These are phyloP conservation scores for Leptopilina myrica DNA, from an alignment of 2,888 invertebrate species.

Conservation along the genomic window DNA sequence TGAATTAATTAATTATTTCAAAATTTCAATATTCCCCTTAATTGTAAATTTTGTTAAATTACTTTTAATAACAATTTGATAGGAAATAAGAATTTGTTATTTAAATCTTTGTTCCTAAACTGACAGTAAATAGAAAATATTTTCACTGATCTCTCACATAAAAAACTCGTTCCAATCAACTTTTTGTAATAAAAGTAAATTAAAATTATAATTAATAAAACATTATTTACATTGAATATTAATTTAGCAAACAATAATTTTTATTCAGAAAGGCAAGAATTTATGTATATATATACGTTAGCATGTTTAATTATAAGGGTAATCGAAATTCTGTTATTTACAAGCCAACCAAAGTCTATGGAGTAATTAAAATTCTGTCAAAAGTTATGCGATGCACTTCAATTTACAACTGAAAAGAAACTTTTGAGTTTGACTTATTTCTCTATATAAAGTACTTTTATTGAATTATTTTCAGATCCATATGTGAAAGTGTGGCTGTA, in stretches of 20 bases:
- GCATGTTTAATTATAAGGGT: background rate
- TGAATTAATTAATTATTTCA: too few relatives aligned
- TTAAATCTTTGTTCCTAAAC: too few relatives aligned
- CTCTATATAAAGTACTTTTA: background rate
- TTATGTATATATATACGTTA: background rate
- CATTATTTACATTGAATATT: background rate
- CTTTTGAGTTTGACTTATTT: background rate
- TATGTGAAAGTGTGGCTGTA: conserved; percentile 99
- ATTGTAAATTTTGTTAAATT: too few relatives aligned
- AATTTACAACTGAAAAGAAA: background rate
- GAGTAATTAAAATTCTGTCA: conserved; percentile 10
- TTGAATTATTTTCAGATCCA: conserved; percentile 85
- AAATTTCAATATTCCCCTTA: too few relatives aligned
- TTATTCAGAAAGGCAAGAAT: background rate
- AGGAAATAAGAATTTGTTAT: too few relatives aligned
- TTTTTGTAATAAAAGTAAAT: too few relatives aligned
- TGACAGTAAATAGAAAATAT: too few relatives aligned
- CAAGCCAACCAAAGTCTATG: too few relatives aligned
- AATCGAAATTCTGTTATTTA: background rate
- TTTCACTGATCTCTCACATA: too few relatives aligned
- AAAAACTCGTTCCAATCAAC: too few relatives aligned
- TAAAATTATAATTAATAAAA: too few relatives aligned
- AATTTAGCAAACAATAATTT: background rate
- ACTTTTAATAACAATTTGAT: too few relatives aligned
- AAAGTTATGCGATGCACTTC: background rate